Base-by-base conservation (phyloP, 2,113 vertebrate genomes). In the Datnioides undecimradiatus region DNA sequence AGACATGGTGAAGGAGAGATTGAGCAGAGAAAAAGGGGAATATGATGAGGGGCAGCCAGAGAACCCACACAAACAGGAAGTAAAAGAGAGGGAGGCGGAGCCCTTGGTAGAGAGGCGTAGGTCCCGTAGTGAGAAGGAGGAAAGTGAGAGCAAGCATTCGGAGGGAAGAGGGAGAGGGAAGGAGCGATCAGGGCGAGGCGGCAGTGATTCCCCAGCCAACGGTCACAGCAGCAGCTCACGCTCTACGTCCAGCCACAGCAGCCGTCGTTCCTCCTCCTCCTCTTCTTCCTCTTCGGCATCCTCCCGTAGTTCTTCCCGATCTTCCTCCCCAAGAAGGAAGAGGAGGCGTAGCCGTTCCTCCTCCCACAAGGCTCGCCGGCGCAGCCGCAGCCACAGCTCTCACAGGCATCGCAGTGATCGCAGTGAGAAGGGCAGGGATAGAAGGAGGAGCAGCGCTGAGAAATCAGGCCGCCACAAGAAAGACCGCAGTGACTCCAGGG, bases 241-340 rank as follows among this genome's bases (percentile, higher is more conserved):
- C 72, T 95, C 96, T 80, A 96, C 94, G 36, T 97, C 96, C 23
- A 95, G 91, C 77, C 96, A 94, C 64, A 97, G 96, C 92, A 97
- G 95, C 89, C 95, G 93, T 41, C 95, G 88, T 0, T 97, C 97
- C 63, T 97, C 96, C 38, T 97, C 97, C 27, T 97, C 96, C 0
- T 99, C 97, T 0, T 98, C 97, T 41, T 95, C 92, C 17, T 97
- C 97, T 86, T 97, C 97, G 45, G 95, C 93, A 8, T 98, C 97
- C 27, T 98, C 96, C 60, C 96, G 94, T 60, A 96, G 96, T 78
- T 97, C 97, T 71, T 97, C 97, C 1, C 94, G 86, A 67, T 97
- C 97, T 49, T 97, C 96, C 71, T 97, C 97, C 75, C 97, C 96
- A 12, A 86, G 73, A 12, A 84, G 91, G 84, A 94, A 94, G 66